phyloP scores from a whole-genome alignment of 2,113 vertebrate genomes.

The Cichladusa arquata region DNA sequence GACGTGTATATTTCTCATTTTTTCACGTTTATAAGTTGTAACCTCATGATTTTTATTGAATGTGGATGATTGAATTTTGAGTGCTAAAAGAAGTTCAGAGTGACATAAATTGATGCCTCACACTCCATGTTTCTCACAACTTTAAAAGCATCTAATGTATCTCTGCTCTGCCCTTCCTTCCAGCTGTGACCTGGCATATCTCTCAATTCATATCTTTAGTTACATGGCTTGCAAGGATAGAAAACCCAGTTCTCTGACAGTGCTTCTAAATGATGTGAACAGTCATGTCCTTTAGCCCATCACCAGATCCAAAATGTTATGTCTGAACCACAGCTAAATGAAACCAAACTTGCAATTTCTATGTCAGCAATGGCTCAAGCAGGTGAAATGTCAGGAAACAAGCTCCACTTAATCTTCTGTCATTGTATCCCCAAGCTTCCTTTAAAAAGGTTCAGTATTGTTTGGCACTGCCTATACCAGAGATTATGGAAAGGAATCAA shows the following conservation, averaged over 20 bases:
- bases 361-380: neutral
- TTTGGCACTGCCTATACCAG: neutral
- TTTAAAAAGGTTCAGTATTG: neutral
- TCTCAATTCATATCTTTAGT: neutral
- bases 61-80: neutral
- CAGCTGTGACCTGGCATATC: neutral
- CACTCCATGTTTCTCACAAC: neutral
- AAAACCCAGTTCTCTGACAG: neutral
- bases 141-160: neutral
- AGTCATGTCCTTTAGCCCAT: neutral
- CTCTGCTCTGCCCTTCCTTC: neutral
- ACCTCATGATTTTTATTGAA: neutral
- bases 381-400: neutral
- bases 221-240: neutral
- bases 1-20: neutral
- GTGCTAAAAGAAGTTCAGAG: neutral
- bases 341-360: neutral
- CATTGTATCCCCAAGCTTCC: neutral
- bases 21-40: neutral
- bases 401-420: neutral
- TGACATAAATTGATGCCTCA: neutral
- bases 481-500: neutral
- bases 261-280: neutral
- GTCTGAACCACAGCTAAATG: neutral
- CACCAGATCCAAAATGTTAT: accelerated